Conservation (phyloP, 2,113 vertebrate genomes). For the Albula goreensis region DNA sequence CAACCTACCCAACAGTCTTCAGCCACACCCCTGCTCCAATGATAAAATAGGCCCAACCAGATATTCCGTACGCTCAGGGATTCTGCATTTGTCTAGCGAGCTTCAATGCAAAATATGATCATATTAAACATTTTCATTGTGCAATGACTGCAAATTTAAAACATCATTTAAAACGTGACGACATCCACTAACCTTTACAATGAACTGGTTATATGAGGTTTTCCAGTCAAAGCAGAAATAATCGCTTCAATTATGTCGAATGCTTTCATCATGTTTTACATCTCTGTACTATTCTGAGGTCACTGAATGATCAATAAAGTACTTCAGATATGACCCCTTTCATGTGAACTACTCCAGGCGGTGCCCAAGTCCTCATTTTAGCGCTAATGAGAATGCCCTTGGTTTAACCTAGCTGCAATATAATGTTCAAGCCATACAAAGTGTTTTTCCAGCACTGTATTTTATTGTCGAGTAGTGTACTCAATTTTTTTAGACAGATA, state of each 20-base stretch:
- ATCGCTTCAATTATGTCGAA: background rate
- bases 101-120: too few species aligned
- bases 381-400: background rate
- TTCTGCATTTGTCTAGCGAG: too few species aligned
- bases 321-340: background rate
- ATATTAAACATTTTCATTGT: too few species aligned
- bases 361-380: slow-evolving; percentile 8
- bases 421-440: background rate
- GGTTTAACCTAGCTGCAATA: background rate
- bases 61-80: too few species aligned
- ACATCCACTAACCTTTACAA: too few species aligned
- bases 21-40: too few species aligned
- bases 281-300: background rate
- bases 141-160: too few species aligned
- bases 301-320: background rate
- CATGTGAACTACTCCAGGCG: background rate
- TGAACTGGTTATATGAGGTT: too few species aligned
- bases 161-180: too few species aligned
- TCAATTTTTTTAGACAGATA: background rate
- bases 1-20: too few species aligned
- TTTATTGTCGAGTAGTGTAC: background rate
- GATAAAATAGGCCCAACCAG: too few species aligned
- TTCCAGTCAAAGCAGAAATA: background rate
- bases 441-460: background rate
- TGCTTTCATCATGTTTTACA: background rate